Base-by-base conservation (phyloP, 2,113 vertebrate genomes). In the Protomyctophum bolini region DNA sequence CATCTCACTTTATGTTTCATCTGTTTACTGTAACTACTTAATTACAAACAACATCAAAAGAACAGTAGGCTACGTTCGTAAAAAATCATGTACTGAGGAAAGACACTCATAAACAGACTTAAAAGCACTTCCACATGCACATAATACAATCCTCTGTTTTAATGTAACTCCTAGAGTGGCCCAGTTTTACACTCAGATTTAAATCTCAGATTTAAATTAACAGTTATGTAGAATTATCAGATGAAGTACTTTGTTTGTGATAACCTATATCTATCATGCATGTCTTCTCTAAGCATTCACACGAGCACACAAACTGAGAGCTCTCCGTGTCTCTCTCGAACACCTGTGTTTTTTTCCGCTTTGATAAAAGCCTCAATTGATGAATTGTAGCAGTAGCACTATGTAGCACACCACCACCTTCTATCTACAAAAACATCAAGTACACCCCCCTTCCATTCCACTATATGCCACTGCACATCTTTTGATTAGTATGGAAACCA, bases 401-500 rank as follows among this genome's bases (percentile, higher is more conserved):
- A n/a, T n/a, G 6, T 73, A 67, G 79, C 71, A 6, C 73, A 63
- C 70, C 63, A 63, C 69, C 76, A 79, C 70, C 33, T 41, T 86
- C 78, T 65, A 79, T 33, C 82, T 85, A 79, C 83, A 86, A 84
- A 77, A 84, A 76, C 81, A 83, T 87, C 76, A 87, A 80, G 66
- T 68, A 56, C 10, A 33, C 60, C 6, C 51, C 51, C 54, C 55
- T 81, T 6, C 14, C 9, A 21, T 48, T 11, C 55, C 66, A 57
- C 67, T 83, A 65, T 83, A 65, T 75, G 76, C 72, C 71, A 76
- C 64, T 0, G 50, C 68, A 71, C 67, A 81, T 73, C 82, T 84
- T 88, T 86, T 88, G 85, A 91, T 88, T 86, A 86, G 75, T 69
- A 41, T 11, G 75, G 72, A 82, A 68, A 80, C 79, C 82, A 63